A percentile compares a stretch with the other conserved stretches of the same genome.
Conservation (phyloP, 1,140 invertebrate genomes). For the Phymorhynchus buccinoides region DNA sequence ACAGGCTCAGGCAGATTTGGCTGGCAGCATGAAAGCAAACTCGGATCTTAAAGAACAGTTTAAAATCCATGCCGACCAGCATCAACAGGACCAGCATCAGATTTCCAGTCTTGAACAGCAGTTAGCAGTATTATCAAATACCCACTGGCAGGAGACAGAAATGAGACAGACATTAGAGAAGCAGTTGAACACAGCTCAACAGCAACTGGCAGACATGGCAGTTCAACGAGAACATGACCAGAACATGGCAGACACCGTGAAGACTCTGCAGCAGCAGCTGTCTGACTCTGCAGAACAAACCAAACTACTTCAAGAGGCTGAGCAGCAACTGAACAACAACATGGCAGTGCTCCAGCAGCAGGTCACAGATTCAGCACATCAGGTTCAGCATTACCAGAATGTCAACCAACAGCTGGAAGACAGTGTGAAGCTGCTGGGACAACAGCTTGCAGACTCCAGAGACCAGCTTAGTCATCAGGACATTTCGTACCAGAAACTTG, state of each 20-base stretch:
- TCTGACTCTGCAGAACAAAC: not conserved
- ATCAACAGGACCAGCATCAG: not conserved
- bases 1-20: constrained; percentile 15
- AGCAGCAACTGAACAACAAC: not conserved
- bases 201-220: not conserved
- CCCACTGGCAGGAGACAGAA: constrained; percentile 11
- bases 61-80: not conserved
- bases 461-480: too few species aligned
- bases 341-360: constrained; percentile 35
- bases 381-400: constrained; percentile 6
- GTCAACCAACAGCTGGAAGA: not conserved
- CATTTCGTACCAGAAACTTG: too few species aligned
- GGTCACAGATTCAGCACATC: constrained; percentile 36
- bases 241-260: not conserved
- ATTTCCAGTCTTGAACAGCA: constrained; percentile 22
- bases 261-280: constrained; percentile 27
- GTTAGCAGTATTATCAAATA: constrained; percentile 14
- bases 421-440: not conserved
- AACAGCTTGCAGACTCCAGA: not conserved
- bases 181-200: constrained; percentile 7
- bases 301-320: not conserved
- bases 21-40: not conserved
- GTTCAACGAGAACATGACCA: not conserved
- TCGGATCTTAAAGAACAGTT: constrained; percentile 29
- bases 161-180: constrained; percentile 10